Conservation (phyloP, 2,888 invertebrate species). For the Hylaea fasciaria region DNA sequence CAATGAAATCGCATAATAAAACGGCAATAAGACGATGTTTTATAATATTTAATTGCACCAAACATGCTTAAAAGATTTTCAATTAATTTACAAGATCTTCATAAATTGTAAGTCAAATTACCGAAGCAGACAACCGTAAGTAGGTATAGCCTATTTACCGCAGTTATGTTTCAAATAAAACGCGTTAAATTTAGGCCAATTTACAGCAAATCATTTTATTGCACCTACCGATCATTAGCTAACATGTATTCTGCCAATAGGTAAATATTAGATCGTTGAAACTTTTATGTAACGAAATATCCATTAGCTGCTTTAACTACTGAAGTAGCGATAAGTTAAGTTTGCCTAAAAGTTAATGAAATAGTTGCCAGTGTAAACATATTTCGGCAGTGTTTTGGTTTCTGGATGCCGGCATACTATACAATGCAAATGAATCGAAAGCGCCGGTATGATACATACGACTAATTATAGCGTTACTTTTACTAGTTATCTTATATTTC, state of each 20-base stretch:
- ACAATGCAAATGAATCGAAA: slow-evolving; percentile 75
- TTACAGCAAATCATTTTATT: slow-evolving; percentile 11
- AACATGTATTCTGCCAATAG: slow-evolving; percentile 11
- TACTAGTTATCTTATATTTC: not conserved
- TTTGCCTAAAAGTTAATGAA: slow-evolving; percentile 11
- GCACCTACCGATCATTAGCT: slow-evolving; percentile 8
- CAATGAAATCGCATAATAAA: slow-evolving; percentile 6
- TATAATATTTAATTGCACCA: slow-evolving; percentile 1
- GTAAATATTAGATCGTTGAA: not conserved
- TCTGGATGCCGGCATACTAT: slow-evolving; percentile 22
- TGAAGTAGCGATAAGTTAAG: slow-evolving; percentile 11
- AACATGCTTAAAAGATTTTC: no score
- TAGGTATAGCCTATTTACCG: no score
- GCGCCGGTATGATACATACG: slow-evolving; percentile 51
- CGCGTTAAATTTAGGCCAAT: slow-evolving; percentile 13
- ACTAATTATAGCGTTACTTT: slow-evolving; percentile 49
- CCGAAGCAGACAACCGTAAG: no score
- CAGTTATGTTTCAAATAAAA: not conserved
- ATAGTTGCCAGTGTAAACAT: slow-evolving; percentile 28
- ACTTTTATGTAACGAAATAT: slow-evolving; percentile 25
- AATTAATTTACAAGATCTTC: no score
- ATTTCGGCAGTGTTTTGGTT: slow-evolving; percentile 32
- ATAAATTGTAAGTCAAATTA: no score
- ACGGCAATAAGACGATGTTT: slow-evolving; percentile 9
- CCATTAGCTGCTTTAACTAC: slow-evolving; percentile 13